Conservation (phyloP, 2,113 vertebrate genomes). For the Malurus melanocephalus region DNA sequence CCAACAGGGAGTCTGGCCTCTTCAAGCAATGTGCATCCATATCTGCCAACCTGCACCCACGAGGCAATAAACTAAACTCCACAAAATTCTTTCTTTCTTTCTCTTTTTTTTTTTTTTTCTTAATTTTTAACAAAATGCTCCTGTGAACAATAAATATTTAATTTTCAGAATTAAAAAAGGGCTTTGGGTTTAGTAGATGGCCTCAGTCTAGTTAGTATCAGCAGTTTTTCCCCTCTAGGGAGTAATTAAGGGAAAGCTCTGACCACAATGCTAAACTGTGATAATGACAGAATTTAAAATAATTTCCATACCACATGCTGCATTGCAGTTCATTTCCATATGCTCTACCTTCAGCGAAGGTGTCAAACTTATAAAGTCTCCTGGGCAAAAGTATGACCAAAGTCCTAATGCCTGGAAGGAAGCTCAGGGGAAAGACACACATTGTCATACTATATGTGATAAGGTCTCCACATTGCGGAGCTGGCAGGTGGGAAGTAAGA, state of each 20-base stretch:
- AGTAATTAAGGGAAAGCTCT: constrained; percentile 57
- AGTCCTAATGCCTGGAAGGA: constrained; percentile 48
- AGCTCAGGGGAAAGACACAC: constrained; percentile 50
- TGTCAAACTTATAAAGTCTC: constrained; percentile 23
- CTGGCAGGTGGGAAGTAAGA: constrained; percentile 32
- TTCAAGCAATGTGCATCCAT: neutral
- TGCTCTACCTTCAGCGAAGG: constrained; percentile 7
- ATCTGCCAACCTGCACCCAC: neutral
- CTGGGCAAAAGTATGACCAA: neutral
- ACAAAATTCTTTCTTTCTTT: neutral
- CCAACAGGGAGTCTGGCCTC: neutral
- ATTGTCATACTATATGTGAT: constrained; percentile 21
- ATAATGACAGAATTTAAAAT: constrained; percentile 58
- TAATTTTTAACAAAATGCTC: neutral
- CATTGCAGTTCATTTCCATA: constrained; percentile 57
- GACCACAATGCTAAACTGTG: constrained; percentile 31
- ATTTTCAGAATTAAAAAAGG: neutral
- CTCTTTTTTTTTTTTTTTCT: neutral
- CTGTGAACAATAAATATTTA: constrained; percentile 12
- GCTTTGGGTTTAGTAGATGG: neutral
- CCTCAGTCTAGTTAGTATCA: neutral
- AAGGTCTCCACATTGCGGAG: constrained; percentile 22
- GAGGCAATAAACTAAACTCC: neutral
- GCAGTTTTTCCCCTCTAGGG: constrained; percentile 38
- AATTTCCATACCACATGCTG: constrained; percentile 35